Percentiles rank a stretch among this genome's conserved stretches.
Conservation (phyloP, 2,888 invertebrate species). For the Pseudococcus longispinus region DNA sequence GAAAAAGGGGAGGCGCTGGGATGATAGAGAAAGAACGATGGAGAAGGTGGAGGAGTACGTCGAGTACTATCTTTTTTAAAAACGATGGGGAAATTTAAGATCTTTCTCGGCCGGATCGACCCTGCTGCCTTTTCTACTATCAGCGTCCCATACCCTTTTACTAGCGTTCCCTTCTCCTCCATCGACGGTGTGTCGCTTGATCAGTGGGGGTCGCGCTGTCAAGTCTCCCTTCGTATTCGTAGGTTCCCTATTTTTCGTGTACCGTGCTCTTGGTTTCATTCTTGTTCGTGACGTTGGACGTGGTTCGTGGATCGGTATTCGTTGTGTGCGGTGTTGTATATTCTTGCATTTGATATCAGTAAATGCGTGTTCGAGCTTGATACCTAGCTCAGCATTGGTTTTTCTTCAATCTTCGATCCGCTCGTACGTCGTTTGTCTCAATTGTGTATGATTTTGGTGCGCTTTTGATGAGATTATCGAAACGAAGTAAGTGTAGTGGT, state of each 20-base stretch:
- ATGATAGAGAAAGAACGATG: not conserved
- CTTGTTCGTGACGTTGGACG: not conserved
- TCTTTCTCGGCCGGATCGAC: not conserved
- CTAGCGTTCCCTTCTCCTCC: not conserved
- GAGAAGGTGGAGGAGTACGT: not conserved
- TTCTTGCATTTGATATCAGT: not conserved
- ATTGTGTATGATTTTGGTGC: not conserved
- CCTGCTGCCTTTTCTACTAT: not conserved
- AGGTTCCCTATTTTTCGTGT: not conserved
- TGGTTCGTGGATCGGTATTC: not conserved
- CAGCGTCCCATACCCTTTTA: not conserved
- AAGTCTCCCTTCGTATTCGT: slow-evolving; percentile 28
- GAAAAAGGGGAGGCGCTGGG: not conserved
- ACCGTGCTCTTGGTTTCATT: not conserved
- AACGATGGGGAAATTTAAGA: slow-evolving; percentile 29
- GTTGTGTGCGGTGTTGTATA: not conserved
- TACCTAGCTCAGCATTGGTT: not conserved
- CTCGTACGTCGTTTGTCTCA: not conserved
- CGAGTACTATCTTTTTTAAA: not conserved
- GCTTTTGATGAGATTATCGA: not conserved
- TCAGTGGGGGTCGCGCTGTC: slow-evolving; percentile 8
- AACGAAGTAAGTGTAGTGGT: not conserved
- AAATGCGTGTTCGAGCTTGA: not conserved
- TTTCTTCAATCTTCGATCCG: too few species aligned
- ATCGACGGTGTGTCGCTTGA: not conserved